Percentiles rank a stretch among this genome's conserved stretches.
phyloP scores from a whole-genome alignment of 2,797 vertebrate genomes.

The Meriones psammophilus region DNA sequence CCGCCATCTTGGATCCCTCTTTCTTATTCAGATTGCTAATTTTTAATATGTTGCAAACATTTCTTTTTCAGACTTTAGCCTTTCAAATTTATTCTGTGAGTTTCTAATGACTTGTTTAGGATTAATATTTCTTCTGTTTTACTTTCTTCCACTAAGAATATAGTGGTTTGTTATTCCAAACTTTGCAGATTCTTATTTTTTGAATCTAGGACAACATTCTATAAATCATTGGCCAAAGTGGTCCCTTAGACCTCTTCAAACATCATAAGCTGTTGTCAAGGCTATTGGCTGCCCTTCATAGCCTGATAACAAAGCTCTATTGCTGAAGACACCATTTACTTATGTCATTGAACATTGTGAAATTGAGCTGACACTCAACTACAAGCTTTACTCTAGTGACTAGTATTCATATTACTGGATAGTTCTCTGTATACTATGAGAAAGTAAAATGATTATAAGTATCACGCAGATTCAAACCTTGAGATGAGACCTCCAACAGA shows the following conservation, averaged over 20 bases:
- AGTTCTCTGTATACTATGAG: not conserved
- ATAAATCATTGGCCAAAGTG: not conserved
- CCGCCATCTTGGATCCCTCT: too few relatives aligned
- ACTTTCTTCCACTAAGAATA: slow-evolving; percentile 5
- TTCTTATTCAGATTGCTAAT: not conserved
- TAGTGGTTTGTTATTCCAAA: not conserved
- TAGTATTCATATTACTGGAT: not conserved
- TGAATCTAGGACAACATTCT: slow-evolving; percentile 29
- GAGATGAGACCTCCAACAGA: not conserved
- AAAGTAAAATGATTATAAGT: not conserved
- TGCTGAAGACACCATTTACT: not conserved
- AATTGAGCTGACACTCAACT: not conserved
- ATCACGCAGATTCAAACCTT: not conserved
- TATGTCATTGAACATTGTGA: not conserved
- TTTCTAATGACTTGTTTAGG: not conserved
- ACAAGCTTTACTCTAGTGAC: not conserved
- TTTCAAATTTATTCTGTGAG: slow-evolving; percentile 29
- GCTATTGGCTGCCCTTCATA: not conserved
- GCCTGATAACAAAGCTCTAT: not conserved
- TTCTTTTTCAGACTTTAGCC: slow-evolving; percentile 13
- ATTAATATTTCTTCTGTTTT: not conserved
- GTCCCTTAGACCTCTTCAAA: not conserved
- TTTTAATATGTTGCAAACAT: not conserved
- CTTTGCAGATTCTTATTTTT: not conserved
- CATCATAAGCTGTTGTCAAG: not conserved